Percentiles rank a stretch among this genome's conserved stretches.
phyloP scores from a whole-genome alignment of 1,140 invertebrate species.

The Tetranychus cinnabarinus region DNA sequence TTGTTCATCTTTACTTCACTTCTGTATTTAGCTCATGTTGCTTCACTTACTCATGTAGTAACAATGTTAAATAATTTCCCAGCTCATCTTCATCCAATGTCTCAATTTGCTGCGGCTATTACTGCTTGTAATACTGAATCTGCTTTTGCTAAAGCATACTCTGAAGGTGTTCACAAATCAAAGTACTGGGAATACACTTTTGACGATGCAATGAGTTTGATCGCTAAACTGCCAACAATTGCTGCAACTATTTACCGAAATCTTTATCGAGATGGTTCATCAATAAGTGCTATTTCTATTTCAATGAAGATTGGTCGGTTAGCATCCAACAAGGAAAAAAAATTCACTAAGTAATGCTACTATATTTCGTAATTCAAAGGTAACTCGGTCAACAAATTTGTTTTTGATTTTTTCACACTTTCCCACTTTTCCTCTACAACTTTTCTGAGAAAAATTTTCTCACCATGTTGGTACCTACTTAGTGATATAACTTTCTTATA shows the following conservation, averaged over 20 bases:
- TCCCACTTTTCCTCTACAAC: no score
- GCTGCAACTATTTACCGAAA: constrained; percentile 35
- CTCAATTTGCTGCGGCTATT: constrained; percentile 32
- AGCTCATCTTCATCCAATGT: constrained; percentile 43
- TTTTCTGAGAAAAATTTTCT: no score
- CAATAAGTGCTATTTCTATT: constrained; percentile 29
- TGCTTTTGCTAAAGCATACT: constrained; percentile 32
- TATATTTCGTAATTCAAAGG: no score
- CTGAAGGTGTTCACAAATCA: constrained; percentile 28
- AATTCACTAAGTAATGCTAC: no score
- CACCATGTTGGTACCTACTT: no score
- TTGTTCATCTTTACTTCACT: no score
- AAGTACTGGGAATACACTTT: constrained; percentile 32
- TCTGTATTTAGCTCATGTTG: constrained; percentile 33
- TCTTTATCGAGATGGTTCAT: constrained; percentile 29
- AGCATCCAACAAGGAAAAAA: no score
- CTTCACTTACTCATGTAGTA: constrained; percentile 72
- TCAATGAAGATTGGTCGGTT: no score
- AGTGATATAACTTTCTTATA: no score
- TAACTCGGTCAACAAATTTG: no score
- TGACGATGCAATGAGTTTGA: constrained; percentile 34
- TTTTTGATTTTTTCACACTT: no score
- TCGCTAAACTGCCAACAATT: constrained; percentile 34
- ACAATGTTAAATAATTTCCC: constrained; percentile 88
- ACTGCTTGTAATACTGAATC: constrained; percentile 33